Conservation (phyloP, 1,140 invertebrate species). For the Leguminivora glycinivorella region DNA sequence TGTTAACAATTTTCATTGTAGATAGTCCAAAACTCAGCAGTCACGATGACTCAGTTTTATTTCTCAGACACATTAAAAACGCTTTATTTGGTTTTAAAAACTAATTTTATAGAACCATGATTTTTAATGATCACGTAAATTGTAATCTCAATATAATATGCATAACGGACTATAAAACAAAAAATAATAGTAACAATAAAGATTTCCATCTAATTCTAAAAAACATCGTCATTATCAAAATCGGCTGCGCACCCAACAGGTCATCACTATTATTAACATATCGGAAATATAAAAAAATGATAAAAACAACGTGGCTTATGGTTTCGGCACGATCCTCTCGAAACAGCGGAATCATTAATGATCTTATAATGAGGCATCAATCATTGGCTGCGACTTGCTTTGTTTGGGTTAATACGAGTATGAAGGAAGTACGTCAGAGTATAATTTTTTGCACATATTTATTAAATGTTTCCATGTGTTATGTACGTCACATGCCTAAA, state of each 20-base stretch:
- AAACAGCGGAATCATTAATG: constrained; percentile 10
- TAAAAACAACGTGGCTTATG: constrained; percentile 10
- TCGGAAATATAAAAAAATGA: constrained; percentile 2
- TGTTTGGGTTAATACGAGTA: not conserved
- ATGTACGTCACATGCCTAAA: too few relatives aligned
- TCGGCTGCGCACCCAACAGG: not conserved
- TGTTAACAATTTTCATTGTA: too few relatives aligned
- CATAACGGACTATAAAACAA: not conserved
- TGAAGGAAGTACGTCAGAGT: not conserved
- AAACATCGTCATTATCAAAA: not conserved
- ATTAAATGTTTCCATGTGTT: too few relatives aligned
- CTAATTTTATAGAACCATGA: too few relatives aligned
- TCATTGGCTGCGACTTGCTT: not conserved
- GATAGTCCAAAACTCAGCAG: too few relatives aligned
- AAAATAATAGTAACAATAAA: not conserved
- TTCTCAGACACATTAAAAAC: too few relatives aligned
- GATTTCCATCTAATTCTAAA: not conserved
- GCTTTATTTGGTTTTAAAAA: too few relatives aligned
- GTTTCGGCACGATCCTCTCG: not conserved
- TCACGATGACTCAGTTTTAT: too few relatives aligned
- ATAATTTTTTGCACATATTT: too few relatives aligned
- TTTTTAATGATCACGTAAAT: too few relatives aligned
- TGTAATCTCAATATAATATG: too few relatives aligned
- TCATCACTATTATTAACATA: constrained; percentile 16
- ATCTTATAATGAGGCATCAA: constrained; percentile 11